Evolutionary conservation across 1,140 invertebrate genomes (phyloP), one percentile per base, ranked within the genome.

Genomic region (Nebria ingens): DNA sequence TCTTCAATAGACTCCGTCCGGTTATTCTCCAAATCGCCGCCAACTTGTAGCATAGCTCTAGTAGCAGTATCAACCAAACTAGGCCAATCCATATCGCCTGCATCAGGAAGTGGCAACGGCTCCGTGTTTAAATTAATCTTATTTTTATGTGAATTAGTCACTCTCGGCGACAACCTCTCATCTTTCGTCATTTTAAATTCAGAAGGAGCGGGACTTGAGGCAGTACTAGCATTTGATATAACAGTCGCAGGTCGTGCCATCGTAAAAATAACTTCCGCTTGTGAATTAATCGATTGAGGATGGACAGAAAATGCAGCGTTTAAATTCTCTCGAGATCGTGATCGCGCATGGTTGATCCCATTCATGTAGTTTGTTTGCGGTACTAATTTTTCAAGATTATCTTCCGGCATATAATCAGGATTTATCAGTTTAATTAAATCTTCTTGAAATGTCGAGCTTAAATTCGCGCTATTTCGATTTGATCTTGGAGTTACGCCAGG

Each of bases 351-450:
- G 6, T 49, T 19, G 6, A 49, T 9, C 4, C 13, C 19, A 17
- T 53, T 53, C 29, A 2, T 53, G n/a, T 53, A 22, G 13, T 11
- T 22, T 58, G 22, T 17, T 20, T 21, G n/a, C 6, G 22, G 12
- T 2, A 51, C 19, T n/a, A n/a, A n/a, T n/a, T n/a, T n/a, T 68
- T 72, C 1, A 62, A 40, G 12, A 67, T 57, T 21, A 67, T 71
- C 53, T 60, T 67, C 34, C 71, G 68, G 40, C 57, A 83, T 80
- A 57, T 83, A 82, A 65, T 94, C 91, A 0, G 90, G 89, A 73
- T 89, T 89, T 58, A 96, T 94, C 1, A 96, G 74, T 25, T 87
- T 81, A 76, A 93, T 86, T 2, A 96, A 73, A 65, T 96, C 91
- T 68, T 94, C 90, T 73, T 94, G 86, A 2, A 92, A 72, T 19